These are phyloP conservation scores for Heterochromis multidens DNA, from an alignment of 2,113 vertebrate species.

Conservation along the genomic window DNA sequence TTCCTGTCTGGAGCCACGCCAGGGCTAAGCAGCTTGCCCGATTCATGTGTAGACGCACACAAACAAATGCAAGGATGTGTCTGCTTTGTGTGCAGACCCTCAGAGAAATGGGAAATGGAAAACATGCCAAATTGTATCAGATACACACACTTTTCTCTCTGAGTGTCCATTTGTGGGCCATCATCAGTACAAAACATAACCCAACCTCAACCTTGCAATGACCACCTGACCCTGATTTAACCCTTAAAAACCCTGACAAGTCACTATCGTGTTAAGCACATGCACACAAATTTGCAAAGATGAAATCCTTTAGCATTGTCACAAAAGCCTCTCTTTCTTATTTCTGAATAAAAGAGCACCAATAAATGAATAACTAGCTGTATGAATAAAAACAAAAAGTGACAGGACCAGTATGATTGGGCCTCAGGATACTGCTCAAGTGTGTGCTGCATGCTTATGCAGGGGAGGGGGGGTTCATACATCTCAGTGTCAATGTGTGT, in stretches of 20 bases:
- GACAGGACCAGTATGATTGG: constrained; percentile 22
- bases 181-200: background rate
- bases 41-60: background rate
- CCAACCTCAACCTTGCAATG: background rate
- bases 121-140: constrained; percentile 4
- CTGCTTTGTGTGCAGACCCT: background rate
- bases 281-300: background rate
- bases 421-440: constrained; percentile 7
- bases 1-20: constrained; percentile 52
- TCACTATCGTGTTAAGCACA: background rate
- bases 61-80: constrained; percentile 8
- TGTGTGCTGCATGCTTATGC: background rate
- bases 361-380: constrained; percentile 60
- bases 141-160: background rate
- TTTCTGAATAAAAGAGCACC: constrained; percentile 45
- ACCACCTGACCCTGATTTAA: background rate
- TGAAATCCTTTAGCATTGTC: background rate
- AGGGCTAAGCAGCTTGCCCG: constrained; percentile 28
- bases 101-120: constrained; percentile 5
- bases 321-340: background rate
- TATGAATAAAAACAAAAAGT: constrained; percentile 60
- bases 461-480: background rate
- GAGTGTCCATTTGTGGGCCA: background rate
- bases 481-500: background rate
- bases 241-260: background rate